Base-by-base conservation (phyloP, 1,140 invertebrate genomes). In the Ips typographus region DNA sequence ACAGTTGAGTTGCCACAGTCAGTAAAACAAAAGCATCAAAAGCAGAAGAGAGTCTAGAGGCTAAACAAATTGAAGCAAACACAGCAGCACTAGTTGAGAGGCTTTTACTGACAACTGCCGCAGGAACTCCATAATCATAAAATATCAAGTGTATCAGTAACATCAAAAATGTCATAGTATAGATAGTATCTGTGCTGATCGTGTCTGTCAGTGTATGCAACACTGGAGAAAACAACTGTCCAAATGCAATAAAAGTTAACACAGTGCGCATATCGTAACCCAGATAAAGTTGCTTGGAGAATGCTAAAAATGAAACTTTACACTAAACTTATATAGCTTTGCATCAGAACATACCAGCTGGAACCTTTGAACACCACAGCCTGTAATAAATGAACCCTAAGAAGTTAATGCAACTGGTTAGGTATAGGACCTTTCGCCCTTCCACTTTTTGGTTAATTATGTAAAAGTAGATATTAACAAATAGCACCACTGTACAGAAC, bases 171-270 rank as follows among this genome's bases (percentile, higher is more conserved):
- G 94, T 89, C 84, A 91, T 94, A 1, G 93, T 91, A 77, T 98
- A 98, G 77, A 98, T 98, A 1, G 96, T 98, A 80, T 99, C 96
- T 1, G 96, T 98, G 77, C 94, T 96, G 1, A 98, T 92, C 0
- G 94, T 95, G 80, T 96, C 93, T 0, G 97, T 98, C 42, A 98
- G 83, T 0, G 94, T 98, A 80, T 96, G 94, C n/a, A 98, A 81
- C 39, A 98, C 86, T 0, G 95, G 95, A 0, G 94, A 95, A 55
- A 96, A 84, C 47, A 94, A 85, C 76, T 92, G 94, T 38, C 92
- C 92, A 77, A 95, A 91, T 0, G 90, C 85, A 2, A 94, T 77
- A 78, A 94, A 97, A 38, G 93, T 89, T 61, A 91, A 76, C 0
- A 91, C 83, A 2, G 89, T 92, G 79, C 88, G 49, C 3, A 80